phyloP scores from a whole-genome alignment of 2,888 invertebrate species.

The Linnaemya vulpina region DNA sequence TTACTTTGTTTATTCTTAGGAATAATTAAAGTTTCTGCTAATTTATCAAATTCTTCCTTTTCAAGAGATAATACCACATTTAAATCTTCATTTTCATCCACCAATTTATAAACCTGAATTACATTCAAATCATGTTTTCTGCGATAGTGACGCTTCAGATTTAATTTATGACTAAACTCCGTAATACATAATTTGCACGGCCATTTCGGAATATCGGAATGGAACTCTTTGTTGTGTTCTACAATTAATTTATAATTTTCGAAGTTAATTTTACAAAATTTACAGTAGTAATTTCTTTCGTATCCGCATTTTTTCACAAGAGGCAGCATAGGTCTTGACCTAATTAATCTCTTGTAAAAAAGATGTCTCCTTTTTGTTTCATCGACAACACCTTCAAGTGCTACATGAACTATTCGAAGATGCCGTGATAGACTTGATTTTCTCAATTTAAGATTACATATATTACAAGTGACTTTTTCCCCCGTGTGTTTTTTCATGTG shows the following conservation, averaged over 20 bases:
- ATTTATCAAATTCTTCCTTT: background rate
- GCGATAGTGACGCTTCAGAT: slow-evolving; percentile 46
- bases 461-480: slow-evolving; percentile 50
- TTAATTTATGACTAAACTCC: background rate
- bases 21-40: background rate
- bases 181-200: slow-evolving; percentile 42
- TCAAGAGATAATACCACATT: background rate
- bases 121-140: slow-evolving; percentile 41
- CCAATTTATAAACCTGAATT: slow-evolving; percentile 22
- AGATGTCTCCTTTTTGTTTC: slow-evolving; percentile 14
- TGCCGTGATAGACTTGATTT: slow-evolving; percentile 36
- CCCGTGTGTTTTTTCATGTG: slow-evolving; percentile 48
- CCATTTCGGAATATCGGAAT: slow-evolving; percentile 16
- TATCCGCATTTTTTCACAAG: background rate
- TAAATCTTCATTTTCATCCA: slow-evolving; percentile 36
- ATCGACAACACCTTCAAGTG: slow-evolving; percentile 18
- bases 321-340: background rate
- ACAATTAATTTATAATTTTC: slow-evolving; percentile 70
- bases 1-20: background rate
- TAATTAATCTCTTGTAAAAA: slow-evolving; percentile 2
- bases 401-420: slow-evolving; percentile 42
- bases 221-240: slow-evolving; percentile 23
- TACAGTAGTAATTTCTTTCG: slow-evolving; percentile 4
- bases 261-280: slow-evolving; percentile 26
- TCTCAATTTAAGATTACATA: slow-evolving; percentile 49